Percentiles rank a stretch among this genome's conserved stretches.
Evolutionary conservation across 2,888 invertebrate species (phyloP).

Genomic region (Agelastica alni): DNA sequence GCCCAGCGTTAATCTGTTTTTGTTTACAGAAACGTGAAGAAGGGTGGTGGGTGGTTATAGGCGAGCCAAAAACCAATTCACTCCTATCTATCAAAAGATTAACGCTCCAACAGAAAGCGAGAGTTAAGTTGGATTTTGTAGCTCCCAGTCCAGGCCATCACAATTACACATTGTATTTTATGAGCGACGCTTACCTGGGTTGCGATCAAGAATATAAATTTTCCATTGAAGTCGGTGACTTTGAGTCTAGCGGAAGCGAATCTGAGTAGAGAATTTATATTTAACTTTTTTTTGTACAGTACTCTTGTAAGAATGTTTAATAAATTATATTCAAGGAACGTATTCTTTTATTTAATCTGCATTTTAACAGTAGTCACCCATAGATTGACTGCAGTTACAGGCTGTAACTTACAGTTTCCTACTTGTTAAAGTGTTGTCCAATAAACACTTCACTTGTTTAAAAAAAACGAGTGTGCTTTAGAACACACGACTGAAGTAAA

Average conservation of each 20-base stretch:
- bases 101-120: conserved; percentile 90
- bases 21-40: conserved; percentile 80
- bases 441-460: too few species aligned
- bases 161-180: conserved; percentile 94
- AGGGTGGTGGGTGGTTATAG: conserved; percentile 99
- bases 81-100: conserved; percentile 95
- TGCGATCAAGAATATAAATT: conserved; percentile 99
- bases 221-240: conserved; percentile 78
- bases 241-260: conserved; percentile 66
- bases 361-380: too few species aligned
- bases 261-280: conserved; percentile 58
- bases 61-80: conserved; percentile 92
- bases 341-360: too few species aligned
- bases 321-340: too few species aligned
- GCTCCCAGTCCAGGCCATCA: conserved; percentile 88
- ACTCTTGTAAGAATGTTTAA: not conserved
- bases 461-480: too few species aligned
- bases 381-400: too few species aligned
- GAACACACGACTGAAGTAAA: too few species aligned
- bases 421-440: too few species aligned
- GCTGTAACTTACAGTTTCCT: too few species aligned
- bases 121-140: conserved; percentile 87
- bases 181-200: conserved; percentile 99
- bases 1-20: conserved; percentile 7
- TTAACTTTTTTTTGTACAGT: conserved; percentile 1